These are phyloP conservation scores for Arnoldichthys spilopterus DNA, from an alignment of 2,797 vertebrate species.

Conservation along the genomic window DNA sequence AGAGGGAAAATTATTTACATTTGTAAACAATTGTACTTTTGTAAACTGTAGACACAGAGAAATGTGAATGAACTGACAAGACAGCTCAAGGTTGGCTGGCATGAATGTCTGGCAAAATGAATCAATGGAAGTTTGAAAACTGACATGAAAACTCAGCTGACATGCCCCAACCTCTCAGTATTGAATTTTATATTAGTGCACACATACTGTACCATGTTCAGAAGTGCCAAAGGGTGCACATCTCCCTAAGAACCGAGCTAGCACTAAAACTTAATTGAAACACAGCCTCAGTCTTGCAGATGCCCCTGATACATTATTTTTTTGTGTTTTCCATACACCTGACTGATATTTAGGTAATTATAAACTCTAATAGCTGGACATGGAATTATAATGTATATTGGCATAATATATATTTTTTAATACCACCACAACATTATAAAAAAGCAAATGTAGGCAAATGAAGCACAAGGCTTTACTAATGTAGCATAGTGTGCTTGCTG, in stretches of 20 bases:
- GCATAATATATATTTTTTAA: no score
- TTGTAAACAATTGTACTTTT: background rate
- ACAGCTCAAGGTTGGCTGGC: background rate
- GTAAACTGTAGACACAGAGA: background rate
- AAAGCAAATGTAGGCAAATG: no score
- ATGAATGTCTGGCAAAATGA: background rate
- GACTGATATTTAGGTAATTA: no score
- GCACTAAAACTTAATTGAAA: background rate
- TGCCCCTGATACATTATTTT: no score
- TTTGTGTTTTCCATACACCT: no score
- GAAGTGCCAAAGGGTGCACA: background rate
- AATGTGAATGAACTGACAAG: background rate
- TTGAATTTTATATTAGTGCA: conserved; percentile 19
- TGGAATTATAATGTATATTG: no score
- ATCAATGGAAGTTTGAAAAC: conserved; percentile 18
- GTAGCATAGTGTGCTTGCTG: no score
- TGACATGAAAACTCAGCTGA: background rate
- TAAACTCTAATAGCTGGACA: no score
- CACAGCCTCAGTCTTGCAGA: no score
- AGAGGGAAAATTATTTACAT: no score
- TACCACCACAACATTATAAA: no score
- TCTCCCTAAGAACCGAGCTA: background rate
- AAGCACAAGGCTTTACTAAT: no score
- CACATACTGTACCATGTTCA: background rate
- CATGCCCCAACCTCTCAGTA: conserved; percentile 9